A percentile compares a stretch with the other conserved stretches of the same genome.
Evolutionary conservation across 1,140 invertebrate genomes (phyloP).

Genomic region (Cardiocondyla obscurior): DNA sequence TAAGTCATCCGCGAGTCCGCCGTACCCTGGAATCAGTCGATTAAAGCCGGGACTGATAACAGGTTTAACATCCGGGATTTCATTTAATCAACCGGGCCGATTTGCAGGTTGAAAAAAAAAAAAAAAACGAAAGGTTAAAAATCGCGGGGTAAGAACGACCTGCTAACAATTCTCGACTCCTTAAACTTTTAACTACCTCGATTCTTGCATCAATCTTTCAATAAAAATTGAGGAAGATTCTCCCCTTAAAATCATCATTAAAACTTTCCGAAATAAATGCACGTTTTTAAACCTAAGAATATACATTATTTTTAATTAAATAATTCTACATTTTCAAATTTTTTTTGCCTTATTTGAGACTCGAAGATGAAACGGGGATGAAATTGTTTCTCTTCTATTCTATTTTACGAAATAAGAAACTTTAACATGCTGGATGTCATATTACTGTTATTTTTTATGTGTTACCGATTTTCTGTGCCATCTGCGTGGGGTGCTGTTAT

Average conservation of each 20-base stretch:
- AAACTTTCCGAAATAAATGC: not conserved
- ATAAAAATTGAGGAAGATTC: not conserved
- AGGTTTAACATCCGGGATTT: slow-evolving; percentile 29
- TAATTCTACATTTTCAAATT: not conserved
- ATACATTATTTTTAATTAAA: not conserved
- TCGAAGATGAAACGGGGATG: not conserved
- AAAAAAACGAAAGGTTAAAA: slow-evolving; percentile 43
- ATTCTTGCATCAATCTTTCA: not conserved
- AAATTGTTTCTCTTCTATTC: not conserved
- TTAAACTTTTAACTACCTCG: not conserved
- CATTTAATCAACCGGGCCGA: slow-evolving; percentile 46
- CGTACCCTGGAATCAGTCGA: slow-evolving; percentile 43
- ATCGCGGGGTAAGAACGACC: slow-evolving; percentile 33
- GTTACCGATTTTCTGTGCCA: slow-evolving; percentile 77
- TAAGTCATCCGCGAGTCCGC: slow-evolving; percentile 48
- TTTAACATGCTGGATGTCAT: slow-evolving; percentile 2
- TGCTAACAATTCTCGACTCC: not conserved
- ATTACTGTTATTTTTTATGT: slow-evolving; percentile 62
- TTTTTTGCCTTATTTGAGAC: not conserved
- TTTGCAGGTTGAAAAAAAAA: slow-evolving; percentile 36
- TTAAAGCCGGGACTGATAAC: slow-evolving; percentile 47
- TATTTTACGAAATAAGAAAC: slow-evolving; percentile 29
- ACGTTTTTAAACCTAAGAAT: not conserved
- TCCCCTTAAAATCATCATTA: not conserved
- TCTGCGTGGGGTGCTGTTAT: slow-evolving; percentile 64